Evolutionary conservation across 2,113 vertebrate species (phyloP).

Genomic region (Lipophrys pholis): DNA sequence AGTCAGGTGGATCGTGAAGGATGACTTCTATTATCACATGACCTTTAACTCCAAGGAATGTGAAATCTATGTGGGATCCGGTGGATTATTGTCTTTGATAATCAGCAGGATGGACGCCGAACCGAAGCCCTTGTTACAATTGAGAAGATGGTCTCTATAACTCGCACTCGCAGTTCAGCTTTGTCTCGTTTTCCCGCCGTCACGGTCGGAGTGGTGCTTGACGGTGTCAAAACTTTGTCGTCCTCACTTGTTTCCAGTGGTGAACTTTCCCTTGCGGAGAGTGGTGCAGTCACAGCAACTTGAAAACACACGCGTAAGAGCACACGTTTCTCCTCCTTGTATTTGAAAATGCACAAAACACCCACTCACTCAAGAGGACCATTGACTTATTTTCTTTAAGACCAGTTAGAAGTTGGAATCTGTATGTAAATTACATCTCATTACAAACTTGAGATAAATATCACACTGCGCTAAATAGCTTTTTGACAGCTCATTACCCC

Average conservation of each 20-base stretch:
- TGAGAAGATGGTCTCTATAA: constrained; percentile 50
- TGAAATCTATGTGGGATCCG: constrained; percentile 69
- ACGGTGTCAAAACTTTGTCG: neutral
- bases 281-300: too few species aligned
- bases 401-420: too few species aligned
- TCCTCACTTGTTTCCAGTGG: neutral
- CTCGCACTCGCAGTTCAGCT: constrained; percentile 27
- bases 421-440: neutral
- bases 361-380: too few species aligned
- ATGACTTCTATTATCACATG: constrained; percentile 65
- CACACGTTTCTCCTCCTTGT: too few species aligned
- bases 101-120: constrained; percentile 59
- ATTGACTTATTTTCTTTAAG: too few species aligned
- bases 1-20: constrained; percentile 29
- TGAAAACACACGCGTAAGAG: too few species aligned
- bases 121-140: constrained; percentile 51
- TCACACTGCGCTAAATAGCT: neutral
- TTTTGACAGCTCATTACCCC: neutral
- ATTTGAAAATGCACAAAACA: too few species aligned
- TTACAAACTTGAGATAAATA: too few species aligned
- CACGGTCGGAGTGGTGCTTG: neutral
- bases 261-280: too few species aligned
- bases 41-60: constrained; percentile 66
- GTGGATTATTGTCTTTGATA: constrained; percentile 76
- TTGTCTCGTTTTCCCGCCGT: constrained; percentile 26